Conservation (phyloP, 2,797 vertebrate species). For the Chaunax sp. region DNA sequence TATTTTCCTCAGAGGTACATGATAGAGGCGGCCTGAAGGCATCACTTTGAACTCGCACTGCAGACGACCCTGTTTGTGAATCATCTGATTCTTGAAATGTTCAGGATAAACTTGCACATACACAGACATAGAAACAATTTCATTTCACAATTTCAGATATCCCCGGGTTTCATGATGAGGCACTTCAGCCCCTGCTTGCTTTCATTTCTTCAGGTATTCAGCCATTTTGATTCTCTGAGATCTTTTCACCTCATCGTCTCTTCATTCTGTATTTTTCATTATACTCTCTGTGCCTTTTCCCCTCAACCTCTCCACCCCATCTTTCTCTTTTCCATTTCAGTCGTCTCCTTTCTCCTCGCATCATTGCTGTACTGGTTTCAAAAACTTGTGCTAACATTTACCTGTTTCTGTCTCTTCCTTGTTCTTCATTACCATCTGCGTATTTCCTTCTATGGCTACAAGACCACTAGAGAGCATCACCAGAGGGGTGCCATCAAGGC, state of each 20-base stretch:
- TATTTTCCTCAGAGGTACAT: too few relatives aligned
- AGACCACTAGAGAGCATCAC: conserved; percentile 25
- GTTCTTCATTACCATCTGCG: conserved; percentile 30
- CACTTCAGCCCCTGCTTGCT: conserved; percentile 36
- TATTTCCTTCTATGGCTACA: conserved; percentile 35
- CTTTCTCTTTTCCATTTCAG: conserved; percentile 4
- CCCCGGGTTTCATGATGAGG: conserved; percentile 15
- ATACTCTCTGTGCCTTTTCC: neutral
- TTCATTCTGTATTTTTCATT: conserved; percentile 2
- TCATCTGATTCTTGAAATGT: conserved; percentile 3
- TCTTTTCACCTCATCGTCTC: conserved; percentile 3
- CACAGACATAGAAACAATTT: neutral
- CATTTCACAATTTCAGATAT: conserved; percentile 24
- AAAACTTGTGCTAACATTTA: conserved; percentile 33
- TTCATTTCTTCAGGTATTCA: conserved; percentile 23
- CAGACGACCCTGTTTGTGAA: neutral
- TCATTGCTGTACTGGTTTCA: conserved; percentile 19
- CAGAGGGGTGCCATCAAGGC: conserved; percentile 13
- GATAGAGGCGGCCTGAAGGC: too few relatives aligned
- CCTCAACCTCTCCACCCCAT: neutral
- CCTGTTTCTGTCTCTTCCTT: conserved; percentile 9
- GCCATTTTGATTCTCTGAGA: conserved; percentile 1
- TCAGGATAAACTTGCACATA: neutral
- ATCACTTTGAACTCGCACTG: too few relatives aligned
- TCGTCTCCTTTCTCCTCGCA: conserved; percentile 16